These are phyloP conservation scores for Drosophila rellima DNA, from an alignment of 2,888 invertebrate genomes.

Conservation along the genomic window DNA sequence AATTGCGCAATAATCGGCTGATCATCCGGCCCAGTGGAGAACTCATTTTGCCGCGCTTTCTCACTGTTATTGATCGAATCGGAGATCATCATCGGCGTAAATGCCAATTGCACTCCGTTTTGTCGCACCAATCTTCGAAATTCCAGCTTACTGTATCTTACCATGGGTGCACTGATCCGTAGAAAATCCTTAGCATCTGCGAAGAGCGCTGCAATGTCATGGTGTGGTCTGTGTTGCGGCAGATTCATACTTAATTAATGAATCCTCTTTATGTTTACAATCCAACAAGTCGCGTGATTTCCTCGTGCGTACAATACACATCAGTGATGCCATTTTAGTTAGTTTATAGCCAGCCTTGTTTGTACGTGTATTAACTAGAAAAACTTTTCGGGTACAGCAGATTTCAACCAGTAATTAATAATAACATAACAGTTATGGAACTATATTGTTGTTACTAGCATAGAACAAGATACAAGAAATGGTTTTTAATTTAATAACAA, in stretches of 20 bases:
- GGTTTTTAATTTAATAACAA: too few relatives aligned
- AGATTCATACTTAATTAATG: constrained; percentile 46
- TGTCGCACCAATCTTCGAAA: constrained; percentile 91
- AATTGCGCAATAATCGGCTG: constrained; percentile 96
- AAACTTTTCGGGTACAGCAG: not conserved
- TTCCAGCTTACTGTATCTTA: constrained; percentile 88
- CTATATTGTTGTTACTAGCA: too few relatives aligned
- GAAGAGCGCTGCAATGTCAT: constrained; percentile 89
- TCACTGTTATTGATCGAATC: constrained; percentile 96
- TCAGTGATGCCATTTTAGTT: not conserved
- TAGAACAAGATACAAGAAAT: too few relatives aligned
- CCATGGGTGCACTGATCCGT: constrained; percentile 98
- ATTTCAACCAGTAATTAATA: too few relatives aligned
- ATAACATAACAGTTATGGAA: too few relatives aligned
- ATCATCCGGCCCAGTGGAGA: constrained; percentile 92
- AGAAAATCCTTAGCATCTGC: constrained; percentile 86
- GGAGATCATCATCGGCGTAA: constrained; percentile 98
- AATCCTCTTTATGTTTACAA: constrained; percentile 9
- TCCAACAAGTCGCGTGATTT: constrained; percentile 5
- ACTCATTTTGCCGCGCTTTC: constrained; percentile 94
- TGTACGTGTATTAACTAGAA: not conserved
- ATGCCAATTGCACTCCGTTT: constrained; percentile 95
- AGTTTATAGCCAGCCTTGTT: not conserved
- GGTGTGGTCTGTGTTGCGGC: constrained; percentile 61
- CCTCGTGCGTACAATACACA: constrained; percentile 3